Conservation (phyloP, 2,797 vertebrate genomes). For the Myripristis murdjan region DNA sequence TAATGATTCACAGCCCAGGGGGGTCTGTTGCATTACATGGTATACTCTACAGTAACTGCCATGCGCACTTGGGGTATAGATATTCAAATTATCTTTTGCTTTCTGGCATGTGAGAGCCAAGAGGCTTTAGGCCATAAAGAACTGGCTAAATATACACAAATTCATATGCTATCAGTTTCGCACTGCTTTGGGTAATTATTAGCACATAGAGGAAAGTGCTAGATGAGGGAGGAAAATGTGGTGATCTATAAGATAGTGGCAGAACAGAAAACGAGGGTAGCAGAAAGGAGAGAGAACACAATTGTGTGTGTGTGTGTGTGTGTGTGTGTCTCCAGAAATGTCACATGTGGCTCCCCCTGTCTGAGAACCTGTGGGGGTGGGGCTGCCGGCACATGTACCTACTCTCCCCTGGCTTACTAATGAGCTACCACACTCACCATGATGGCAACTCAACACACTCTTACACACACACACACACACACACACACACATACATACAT, state of each 20-base stretch:
- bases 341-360: slow-evolving; percentile 25
- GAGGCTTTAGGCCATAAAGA: slow-evolving; percentile 34
- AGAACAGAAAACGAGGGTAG: slow-evolving; percentile 15
- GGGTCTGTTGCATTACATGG: slow-evolving; percentile 30
- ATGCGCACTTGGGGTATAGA: slow-evolving; percentile 28
- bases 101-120: slow-evolving; percentile 25
- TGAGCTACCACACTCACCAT: slow-evolving; percentile 22
- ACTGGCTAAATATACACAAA: slow-evolving; percentile 35
- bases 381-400: slow-evolving; percentile 23
- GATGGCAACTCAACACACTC: background rate
- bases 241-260: slow-evolving; percentile 29
- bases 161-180: slow-evolving; percentile 30
- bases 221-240: slow-evolving; percentile 25
- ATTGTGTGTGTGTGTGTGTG: slow-evolving; percentile 17
- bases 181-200: slow-evolving; percentile 51
- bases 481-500: slow-evolving; percentile 1
- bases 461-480: slow-evolving; percentile 9
- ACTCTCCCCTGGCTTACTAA: slow-evolving; percentile 52
- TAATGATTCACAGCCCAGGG: slow-evolving; percentile 34
- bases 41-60: slow-evolving; percentile 22
- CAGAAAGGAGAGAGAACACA: background rate
- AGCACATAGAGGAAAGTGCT: slow-evolving; percentile 54
- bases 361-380: slow-evolving; percentile 6
- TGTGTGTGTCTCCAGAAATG: slow-evolving; percentile 21
- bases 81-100: slow-evolving; percentile 43